Evolutionary conservation across 1,140 invertebrate species (phyloP).

Genomic region (Laodelphax striatellus): DNA sequence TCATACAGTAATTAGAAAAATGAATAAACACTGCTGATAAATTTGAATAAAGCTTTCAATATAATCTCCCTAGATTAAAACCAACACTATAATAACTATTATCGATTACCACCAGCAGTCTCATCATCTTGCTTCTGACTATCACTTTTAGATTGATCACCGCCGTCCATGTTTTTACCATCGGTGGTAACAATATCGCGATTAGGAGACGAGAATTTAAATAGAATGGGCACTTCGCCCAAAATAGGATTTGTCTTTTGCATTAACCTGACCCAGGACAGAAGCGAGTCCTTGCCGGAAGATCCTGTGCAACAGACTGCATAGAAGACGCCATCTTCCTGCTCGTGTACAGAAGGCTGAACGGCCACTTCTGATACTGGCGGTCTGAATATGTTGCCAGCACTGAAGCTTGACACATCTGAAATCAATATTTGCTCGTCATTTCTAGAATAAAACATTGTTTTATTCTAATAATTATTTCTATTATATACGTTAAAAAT

Average conservation of each 20-base stretch:
- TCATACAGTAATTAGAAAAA: no score
- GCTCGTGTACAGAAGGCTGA: conserved; percentile 64
- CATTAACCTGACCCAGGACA: conserved; percentile 85
- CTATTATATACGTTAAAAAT: no score
- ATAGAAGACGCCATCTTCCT: conserved; percentile 84
- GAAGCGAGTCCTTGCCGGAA: conserved; percentile 76
- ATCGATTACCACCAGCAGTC: no score
- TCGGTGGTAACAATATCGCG: background rate
- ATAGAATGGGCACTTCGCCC: conserved; percentile 20
- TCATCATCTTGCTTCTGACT: no score
- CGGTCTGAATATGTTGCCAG: background rate
- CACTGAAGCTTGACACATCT: conserved; percentile 27
- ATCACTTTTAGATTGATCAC: background rate
- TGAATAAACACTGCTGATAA: no score
- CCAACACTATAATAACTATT: no score
- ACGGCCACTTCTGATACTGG: background rate
- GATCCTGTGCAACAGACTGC: conserved; percentile 79
- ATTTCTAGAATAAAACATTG: background rate
- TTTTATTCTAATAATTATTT: no score
- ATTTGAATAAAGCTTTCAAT: no score
- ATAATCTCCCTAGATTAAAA: no score
- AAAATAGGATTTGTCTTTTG: conserved; percentile 67
- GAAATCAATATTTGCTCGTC: conserved; percentile 10
- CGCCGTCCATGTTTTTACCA: background rate
- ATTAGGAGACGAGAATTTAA: conserved; percentile 9